Evolutionary conservation across 2,888 invertebrate genomes (phyloP).

Genomic region (Caenorhabditis japonica): DNA sequence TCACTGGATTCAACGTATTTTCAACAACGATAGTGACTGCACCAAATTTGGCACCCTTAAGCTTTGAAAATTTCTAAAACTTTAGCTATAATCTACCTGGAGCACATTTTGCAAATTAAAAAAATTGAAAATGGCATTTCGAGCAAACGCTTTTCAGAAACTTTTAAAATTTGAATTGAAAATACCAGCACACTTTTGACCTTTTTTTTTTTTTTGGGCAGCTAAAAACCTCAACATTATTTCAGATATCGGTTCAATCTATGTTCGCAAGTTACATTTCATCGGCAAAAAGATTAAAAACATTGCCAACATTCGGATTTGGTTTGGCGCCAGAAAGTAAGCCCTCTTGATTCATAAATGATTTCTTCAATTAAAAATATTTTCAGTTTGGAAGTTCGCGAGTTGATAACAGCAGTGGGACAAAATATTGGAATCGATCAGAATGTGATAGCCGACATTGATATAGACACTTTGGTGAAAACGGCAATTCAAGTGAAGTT

Average conservation of each 20-base stretch:
- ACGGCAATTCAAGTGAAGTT: conserved; percentile 75
- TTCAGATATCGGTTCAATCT: conserved; percentile 72
- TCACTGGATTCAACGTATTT: no score
- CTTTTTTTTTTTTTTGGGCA: no score
- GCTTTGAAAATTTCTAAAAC: no score
- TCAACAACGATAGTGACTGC: no score
- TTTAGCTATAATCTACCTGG: no score
- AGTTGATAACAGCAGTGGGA: conserved; percentile 72
- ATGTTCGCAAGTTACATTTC: conserved; percentile 74
- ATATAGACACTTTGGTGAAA: conserved; percentile 72
- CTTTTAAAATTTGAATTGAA: no score
- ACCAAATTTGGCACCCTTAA: no score
- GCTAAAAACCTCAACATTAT: no score
- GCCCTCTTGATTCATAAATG: conserved; percentile 15
- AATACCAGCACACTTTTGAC: no score
- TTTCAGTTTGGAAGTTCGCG: conserved; percentile 70
- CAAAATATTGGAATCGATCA: conserved; percentile 75
- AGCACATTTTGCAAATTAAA: no score
- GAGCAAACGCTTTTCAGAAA: no score
- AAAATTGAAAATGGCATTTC: no score
- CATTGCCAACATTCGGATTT: conserved; percentile 72
- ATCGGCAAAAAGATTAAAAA: conserved; percentile 69
- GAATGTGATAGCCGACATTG: conserved; percentile 69
- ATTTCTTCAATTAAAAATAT: not conserved
- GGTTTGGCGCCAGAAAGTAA: conserved; percentile 75